Evolutionary conservation across 2,888 invertebrate species (phyloP), one percentile per base, ranked within the genome.

Genomic region (Helleia helle): DNA sequence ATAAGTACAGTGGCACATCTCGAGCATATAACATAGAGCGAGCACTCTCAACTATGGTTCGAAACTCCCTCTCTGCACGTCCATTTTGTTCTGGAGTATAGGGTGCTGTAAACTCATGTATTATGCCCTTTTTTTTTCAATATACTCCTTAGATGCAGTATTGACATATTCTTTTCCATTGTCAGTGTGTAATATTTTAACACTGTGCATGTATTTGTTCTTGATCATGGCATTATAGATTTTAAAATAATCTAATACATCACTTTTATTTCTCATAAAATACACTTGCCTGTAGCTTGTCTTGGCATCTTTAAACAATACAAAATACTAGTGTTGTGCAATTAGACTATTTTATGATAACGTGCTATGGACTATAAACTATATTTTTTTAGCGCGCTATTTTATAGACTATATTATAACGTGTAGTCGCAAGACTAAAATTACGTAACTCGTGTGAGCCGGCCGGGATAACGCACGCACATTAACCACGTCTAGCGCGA

Each of bases 31-130:
- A 29, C 58, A 59, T 59, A 2, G 58, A 48, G 1, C 52, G 40
- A 8, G 58, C 54, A 42, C 43, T 52, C 13, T 61, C 55, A 11
- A 60, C 51, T 1, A 66, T 50, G 0, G 62, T 62, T 0, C 65
- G 34, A 1, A 51, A 55, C 27, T 63, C 62, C 7, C 65, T 37
- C 36, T 66, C 56, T 14, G 53, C 55, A 1, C 56, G 36, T 0
- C 61, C 61, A 46, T 62, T 62, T 40, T 61, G 61, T 40, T 64
- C 44, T 1, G 59, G 57, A 0, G 58, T 56, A 15, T 62, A 62
- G 0, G 58, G 55, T 1, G 54, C 58, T 17, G 57, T 56, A 30
- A 25, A 15, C 15, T 62, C 56, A 53, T 59, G 59, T 8, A 30
- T 6, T 38, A 58, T 60, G 0, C 59, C 57, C 5, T 54, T 38